Conservation (phyloP, 2,797 vertebrate species). For the Protosalanx chinensis region DNA sequence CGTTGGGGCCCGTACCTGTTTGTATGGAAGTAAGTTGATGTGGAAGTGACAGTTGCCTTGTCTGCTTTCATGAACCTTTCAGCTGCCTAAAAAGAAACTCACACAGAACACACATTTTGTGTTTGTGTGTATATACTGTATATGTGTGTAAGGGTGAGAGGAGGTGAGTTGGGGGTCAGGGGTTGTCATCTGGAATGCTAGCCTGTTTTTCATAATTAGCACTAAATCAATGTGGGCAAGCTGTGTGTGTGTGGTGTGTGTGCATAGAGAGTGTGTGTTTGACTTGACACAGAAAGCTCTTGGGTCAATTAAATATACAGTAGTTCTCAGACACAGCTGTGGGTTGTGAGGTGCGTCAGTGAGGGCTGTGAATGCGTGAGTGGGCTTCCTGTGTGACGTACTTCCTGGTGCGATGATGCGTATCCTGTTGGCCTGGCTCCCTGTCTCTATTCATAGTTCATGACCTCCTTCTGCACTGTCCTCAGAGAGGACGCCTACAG, state of each 20-base stretch:
- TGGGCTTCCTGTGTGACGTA: slow-evolving; percentile 1
- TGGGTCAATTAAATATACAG: not conserved
- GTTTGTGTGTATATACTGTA: no score
- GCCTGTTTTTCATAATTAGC: no score
- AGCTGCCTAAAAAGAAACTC: slow-evolving; percentile 55
- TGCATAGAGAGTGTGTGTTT: not conserved
- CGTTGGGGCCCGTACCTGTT: not conserved
- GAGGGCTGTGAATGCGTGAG: not conserved
- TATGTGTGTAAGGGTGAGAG: not conserved
- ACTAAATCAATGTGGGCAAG: no score
- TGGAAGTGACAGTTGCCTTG: slow-evolving; percentile 28
- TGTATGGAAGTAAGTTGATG: not conserved
- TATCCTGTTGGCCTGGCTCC: slow-evolving; percentile 23
- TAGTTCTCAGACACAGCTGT: not conserved
- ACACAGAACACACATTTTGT: slow-evolving; percentile 36
- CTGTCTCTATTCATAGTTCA: slow-evolving; percentile 48
- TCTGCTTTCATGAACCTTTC: slow-evolving; percentile 56
- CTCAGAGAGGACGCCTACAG: slow-evolving; percentile 37
- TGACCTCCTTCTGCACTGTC: slow-evolving; percentile 44
- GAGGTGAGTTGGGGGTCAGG: not conserved
- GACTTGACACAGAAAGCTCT: not conserved
- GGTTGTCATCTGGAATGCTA: no score
- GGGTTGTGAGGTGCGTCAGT: not conserved
- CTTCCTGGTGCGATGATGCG: slow-evolving; percentile 17
- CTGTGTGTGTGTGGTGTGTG: not conserved